Base-by-base conservation (phyloP, 1,140 invertebrate species). In the Rhyacophila brunnea region DNA sequence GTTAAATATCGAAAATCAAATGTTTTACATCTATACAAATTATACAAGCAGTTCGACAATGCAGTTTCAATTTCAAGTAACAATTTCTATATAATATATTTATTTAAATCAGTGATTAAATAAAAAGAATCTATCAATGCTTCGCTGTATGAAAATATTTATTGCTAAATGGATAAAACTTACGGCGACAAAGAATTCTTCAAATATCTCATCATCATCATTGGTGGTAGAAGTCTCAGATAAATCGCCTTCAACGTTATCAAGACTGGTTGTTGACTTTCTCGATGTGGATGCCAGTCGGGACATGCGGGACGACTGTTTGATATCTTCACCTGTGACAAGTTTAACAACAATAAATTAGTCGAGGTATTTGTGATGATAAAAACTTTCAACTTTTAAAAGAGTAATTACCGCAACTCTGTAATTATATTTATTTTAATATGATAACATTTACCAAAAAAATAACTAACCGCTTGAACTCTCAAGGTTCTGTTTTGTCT, bases 201-300 rank as follows among this genome's bases (percentile, higher is more conserved):
- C 77, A 68, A 70, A 77, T n/a, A 77, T 68, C 64, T 83, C 84
- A 62, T 91, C 89, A 59, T 92, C 89, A 44, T 87, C 84, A 60
- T 81, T 81, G 67, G 85, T 88, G 7, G 85, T 85, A 1, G 87
- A 88, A 62, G 83, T 84, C 68, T 89, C 86, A 0, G 86, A 88
- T 7, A 85, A 80, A 67, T 88, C 85, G 64, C 89, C 77, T 7
- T 73, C 72, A 0, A 75, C 68, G 58, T 78, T 74, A 81, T 68
- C 86, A 80, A 64, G 73, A 71, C 52, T 67, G 59, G 55, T 72
- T 70, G 60, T 65, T 13, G 75, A 78, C 47, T 75, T 64, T 10
- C 77, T 63, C 13, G 48, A 43, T 13, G 74, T 76, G 4, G 76
- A 78, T 0, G 75, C 74, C 32, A 69, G 73, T 5, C 76, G 70